Conservation (phyloP, 2,888 invertebrate genomes). For the Chesias legatella region DNA sequence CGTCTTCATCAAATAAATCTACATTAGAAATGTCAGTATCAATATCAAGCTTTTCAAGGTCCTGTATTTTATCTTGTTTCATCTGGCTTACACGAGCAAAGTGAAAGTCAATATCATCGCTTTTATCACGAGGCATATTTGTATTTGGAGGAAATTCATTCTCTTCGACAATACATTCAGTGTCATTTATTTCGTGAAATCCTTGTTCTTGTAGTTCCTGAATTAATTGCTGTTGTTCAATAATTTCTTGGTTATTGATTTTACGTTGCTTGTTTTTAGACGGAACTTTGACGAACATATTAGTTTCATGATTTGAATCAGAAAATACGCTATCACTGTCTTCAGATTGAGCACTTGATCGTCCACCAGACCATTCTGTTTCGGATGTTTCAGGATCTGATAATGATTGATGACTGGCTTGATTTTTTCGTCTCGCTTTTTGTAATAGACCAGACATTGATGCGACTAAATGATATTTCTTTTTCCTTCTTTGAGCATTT, state of each 20-base stretch:
- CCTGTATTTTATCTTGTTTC: conserved; percentile 70
- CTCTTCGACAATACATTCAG: conserved; percentile 59
- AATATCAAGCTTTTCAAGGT: conserved; percentile 76
- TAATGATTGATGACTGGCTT: conserved; percentile 82
- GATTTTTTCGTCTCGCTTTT: conserved; percentile 88
- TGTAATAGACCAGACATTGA: conserved; percentile 92
- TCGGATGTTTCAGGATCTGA: conserved; percentile 90
- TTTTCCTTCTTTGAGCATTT: conserved; percentile 83
- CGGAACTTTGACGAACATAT: conserved; percentile 83
- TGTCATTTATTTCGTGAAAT: conserved; percentile 56
- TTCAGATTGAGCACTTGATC: conserved; percentile 85
- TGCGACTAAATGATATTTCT: conserved; percentile 89
- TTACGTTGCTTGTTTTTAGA: conserved; percentile 68
- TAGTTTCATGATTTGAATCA: conserved; percentile 82
- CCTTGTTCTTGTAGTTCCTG: conserved; percentile 74
- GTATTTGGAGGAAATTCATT: conserved; percentile 44
- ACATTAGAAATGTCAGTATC: conserved; percentile 82
- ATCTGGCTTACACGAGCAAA: conserved; percentile 79
- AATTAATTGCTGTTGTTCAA: conserved; percentile 72
- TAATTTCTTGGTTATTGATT: conserved; percentile 71
- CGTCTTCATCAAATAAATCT: conserved; percentile 78
- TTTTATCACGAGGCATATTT: conserved; percentile 65
- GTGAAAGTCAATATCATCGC: conserved; percentile 74
- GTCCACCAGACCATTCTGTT: conserved; percentile 83
- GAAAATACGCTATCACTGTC: conserved; percentile 88